Evolutionary conservation across 2,888 invertebrate genomes (phyloP), one percentile per base, ranked within the genome.

Genomic region (Leptopilina drosophilae): DNA sequence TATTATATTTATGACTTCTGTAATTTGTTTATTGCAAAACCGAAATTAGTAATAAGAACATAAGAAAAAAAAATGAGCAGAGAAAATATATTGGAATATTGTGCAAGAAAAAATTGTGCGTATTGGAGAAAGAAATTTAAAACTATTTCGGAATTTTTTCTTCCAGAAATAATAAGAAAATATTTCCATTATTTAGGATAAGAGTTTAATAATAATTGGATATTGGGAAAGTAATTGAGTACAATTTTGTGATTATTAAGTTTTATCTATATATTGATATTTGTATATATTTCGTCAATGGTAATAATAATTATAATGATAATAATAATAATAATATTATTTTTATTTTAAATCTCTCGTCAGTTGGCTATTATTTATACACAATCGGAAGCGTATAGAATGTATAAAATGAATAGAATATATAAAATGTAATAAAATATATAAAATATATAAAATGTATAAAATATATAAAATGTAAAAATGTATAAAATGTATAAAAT

Each of bases 41-140:
- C 9, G n/a, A 62, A 62, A 62, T 62, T 62, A 20, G 62, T 62
- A 62, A 49, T 49, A 49, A 62, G 20, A 62, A 42, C 0, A 42
- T 8, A 20, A 62, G n/a, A 9, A 20, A 62, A 20, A 7, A 20
- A 20, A 62, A 15, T 6, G 20, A 20, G 15, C 15, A 62, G 33
- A 33, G 3, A 33, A 3, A 33, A 33, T 33, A 20, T 20, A 20
- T 62, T 20, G 20, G 15, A 3, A 62, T 8, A 26, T 64, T 64
- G 12, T 40, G 64, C 64, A 49, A 69, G 62, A 76, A 75, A 78
- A 65, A 64, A 78, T 62, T 53, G 59, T 49, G 42, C 46, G 64
- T 15, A 78, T 69, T 40, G 66, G 75, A 69, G 64, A 46, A 76
- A 76, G 56, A 42, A 66, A 33, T 42, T 42, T 69, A 46, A 49